phyloP scores from a whole-genome alignment of 2,888 invertebrate genomes.

The Acrocera orbiculus region DNA sequence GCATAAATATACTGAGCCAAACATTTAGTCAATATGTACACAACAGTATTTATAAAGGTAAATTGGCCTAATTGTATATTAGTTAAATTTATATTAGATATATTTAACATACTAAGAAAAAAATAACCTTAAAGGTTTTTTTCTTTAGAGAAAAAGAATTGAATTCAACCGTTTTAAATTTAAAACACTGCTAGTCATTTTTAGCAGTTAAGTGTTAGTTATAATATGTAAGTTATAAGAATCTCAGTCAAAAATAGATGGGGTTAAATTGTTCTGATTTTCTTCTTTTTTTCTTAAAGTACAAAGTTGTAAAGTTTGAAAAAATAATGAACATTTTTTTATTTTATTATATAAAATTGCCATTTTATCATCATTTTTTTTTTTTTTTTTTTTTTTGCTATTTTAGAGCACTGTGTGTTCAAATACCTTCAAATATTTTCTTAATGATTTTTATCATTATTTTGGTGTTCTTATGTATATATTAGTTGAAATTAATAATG shows the following conservation, averaged over 20 bases:
- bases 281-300: conserved; percentile 1
- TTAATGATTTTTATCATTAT: too few relatives aligned
- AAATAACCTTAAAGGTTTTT: neutral
- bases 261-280: neutral
- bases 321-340: too few relatives aligned
- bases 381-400: neutral
- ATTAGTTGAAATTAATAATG: too few relatives aligned
- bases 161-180: conserved; percentile 1
- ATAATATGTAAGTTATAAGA: conserved; percentile 2
- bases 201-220: conserved; percentile 4
- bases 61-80: conserved; percentile 5
- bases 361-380: too few relatives aligned
- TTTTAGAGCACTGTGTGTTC: neutral
- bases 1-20: neutral
- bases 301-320: conserved; percentile 2
- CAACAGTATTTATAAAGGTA: conserved; percentile 4
- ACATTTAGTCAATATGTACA: neutral
- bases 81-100: neutral
- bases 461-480: too few relatives aligned
- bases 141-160: neutral
- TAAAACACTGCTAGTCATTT: conserved; percentile 8
- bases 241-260: neutral
- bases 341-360: too few relatives aligned
- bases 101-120: neutral
- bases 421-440: too few relatives aligned